Conservation (phyloP, 2,888 invertebrate genomes). For the Heliothis peltigera region DNA sequence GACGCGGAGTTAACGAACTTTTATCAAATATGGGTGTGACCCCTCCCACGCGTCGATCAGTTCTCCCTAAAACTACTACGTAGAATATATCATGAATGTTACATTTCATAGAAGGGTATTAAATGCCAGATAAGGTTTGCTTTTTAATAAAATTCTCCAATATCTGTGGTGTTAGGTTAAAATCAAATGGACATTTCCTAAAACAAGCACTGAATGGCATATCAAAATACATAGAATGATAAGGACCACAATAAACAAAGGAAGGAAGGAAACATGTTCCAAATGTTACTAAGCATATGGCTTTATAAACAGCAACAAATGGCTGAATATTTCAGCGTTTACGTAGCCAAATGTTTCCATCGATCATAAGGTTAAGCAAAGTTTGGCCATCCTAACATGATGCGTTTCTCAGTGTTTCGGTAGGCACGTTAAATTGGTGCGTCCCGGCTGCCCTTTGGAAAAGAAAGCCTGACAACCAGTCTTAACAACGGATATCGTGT, state of each 20-base stretch:
- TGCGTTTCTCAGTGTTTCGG: too few relatives aligned
- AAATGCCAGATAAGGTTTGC: neutral
- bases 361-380: too few relatives aligned
- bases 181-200: neutral
- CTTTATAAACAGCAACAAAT: neutral
- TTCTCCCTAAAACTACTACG: constrained; percentile 18
- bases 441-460: too few relatives aligned
- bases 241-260: constrained; percentile 17
- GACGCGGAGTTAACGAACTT: constrained; percentile 44
- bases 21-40: constrained; percentile 56
- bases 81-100: constrained; percentile 2
- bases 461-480: too few relatives aligned
- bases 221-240: constrained; percentile 6
- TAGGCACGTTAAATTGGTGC: too few relatives aligned
- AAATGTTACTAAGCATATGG: constrained; percentile 7
- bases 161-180: neutral
- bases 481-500: too few relatives aligned
- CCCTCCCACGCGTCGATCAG: constrained; percentile 13
- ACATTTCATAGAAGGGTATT: neutral
- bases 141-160: neutral
- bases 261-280: constrained; percentile 28
- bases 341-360: too few relatives aligned
- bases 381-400: too few relatives aligned
- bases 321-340: neutral
- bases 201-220: constrained; percentile 2